A percentile compares a stretch with the other conserved stretches of the same genome.
phyloP scores from a whole-genome alignment of 1,140 invertebrate genomes.

The Dendroctonus valens region DNA sequence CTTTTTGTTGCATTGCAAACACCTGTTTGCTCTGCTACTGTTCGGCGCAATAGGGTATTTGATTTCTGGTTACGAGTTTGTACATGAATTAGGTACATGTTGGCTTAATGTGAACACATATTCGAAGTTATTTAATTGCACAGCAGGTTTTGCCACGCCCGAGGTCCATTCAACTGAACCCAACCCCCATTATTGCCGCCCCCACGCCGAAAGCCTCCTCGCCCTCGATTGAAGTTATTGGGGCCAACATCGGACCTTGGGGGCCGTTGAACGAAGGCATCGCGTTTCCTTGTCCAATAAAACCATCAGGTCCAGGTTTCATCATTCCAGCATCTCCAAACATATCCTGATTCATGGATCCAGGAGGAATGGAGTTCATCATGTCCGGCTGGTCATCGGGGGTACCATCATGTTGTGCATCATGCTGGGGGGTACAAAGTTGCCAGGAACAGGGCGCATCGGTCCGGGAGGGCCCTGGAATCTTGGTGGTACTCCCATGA shows the following conservation, averaged over 20 bases:
- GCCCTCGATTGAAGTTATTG: constrained; percentile 42
- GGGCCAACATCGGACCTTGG: constrained; percentile 42
- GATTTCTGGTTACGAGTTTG: no score
- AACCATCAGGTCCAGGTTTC: constrained; percentile 37
- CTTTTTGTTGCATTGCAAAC: no score
- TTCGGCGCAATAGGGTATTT: no score
- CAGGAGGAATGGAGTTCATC: constrained; percentile 39
- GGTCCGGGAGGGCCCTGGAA: constrained; percentile 44
- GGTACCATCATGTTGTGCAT: constrained; percentile 47
- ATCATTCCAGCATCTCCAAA: constrained; percentile 28
- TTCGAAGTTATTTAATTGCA: no score
- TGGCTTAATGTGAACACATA: no score
- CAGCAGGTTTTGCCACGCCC: constrained; percentile 46
- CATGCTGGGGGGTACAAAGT: constrained; percentile 43
- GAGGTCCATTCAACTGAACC: constrained; percentile 36
- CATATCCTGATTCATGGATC: constrained; percentile 37
- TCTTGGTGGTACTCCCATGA: constrained; percentile 46
- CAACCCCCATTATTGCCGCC: constrained; percentile 31
- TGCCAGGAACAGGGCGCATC: constrained; percentile 26
- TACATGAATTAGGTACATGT: no score
- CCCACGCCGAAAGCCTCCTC: constrained; percentile 50
- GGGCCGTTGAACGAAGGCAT: constrained; percentile 37
- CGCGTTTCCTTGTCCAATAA: constrained; percentile 38
- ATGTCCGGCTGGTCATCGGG: constrained; percentile 43
- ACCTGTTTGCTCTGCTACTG: no score